Evolutionary conservation across 2,888 invertebrate genomes (phyloP).

Genomic region (Trachelus iudaicus): DNA sequence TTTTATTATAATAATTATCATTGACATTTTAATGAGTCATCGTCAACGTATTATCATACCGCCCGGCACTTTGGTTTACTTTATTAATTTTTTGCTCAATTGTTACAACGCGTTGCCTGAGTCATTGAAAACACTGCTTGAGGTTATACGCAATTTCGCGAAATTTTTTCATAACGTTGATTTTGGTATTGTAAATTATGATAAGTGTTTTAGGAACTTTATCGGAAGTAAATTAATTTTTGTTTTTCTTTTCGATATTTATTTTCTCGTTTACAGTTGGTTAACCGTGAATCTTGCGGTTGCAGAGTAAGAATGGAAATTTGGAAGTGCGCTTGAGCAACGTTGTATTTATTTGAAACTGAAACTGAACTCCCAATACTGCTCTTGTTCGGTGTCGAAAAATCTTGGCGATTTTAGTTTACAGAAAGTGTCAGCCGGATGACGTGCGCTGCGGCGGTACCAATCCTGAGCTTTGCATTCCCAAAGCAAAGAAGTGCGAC

Average conservation of each 20-base stretch:
- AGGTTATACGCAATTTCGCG: background rate
- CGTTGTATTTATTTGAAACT: no score
- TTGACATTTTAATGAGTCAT: background rate
- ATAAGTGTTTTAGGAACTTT: background rate
- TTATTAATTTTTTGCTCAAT: background rate
- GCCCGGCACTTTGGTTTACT: background rate
- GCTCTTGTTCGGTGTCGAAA: no score
- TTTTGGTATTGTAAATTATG: background rate
- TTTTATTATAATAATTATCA: background rate
- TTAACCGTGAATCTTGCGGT: no score
- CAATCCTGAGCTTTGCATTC: constrained; percentile 82
- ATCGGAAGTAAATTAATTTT: background rate
- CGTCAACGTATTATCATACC: background rate
- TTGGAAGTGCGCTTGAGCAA: no score
- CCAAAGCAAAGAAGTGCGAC: constrained; percentile 90
- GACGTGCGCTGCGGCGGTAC: constrained; percentile 87
- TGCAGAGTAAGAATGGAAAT: no score
- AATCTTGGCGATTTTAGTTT: constrained; percentile 70
- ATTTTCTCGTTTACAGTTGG: no score
- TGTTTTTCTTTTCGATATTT: no score
- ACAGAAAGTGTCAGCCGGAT: constrained; percentile 86
- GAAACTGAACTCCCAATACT: no score
- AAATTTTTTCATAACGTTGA: background rate
- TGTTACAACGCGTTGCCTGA: background rate
- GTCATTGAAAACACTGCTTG: background rate